Percentiles rank a stretch among this genome's conserved stretches.
These are phyloP conservation scores for Psococerastis gibbosa DNA, from an alignment of 2,888 invertebrate species.

Conservation along the genomic window DNA sequence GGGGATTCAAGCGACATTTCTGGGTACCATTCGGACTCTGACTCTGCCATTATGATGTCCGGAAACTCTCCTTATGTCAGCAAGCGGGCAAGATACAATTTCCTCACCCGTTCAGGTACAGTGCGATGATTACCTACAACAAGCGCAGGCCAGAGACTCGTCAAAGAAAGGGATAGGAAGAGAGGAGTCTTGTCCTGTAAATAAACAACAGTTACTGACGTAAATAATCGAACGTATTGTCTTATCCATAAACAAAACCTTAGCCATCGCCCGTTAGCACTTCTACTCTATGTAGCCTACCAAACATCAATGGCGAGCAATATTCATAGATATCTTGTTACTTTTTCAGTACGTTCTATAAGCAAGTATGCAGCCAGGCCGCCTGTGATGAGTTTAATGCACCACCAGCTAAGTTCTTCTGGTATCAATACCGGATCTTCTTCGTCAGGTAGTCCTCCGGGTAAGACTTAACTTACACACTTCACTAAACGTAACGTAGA, in stretches of 20 bases:
- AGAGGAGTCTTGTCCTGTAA: no score
- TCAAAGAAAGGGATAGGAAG: no score
- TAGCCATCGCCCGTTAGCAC: no score
- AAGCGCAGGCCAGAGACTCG: no score
- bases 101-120: slow-evolving; percentile 28
- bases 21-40: slow-evolving; percentile 70
- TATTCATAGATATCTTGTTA: no score
- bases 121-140: slow-evolving; percentile 2
- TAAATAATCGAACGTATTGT: not conserved
- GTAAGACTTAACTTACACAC: no score
- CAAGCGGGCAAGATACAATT: slow-evolving; percentile 29
- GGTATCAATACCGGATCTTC: slow-evolving; percentile 17
- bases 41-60: slow-evolving; percentile 33
- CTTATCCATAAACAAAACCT: no score
- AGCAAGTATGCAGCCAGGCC: slow-evolving; percentile 21
- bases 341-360: slow-evolving; percentile 22
- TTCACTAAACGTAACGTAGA: no score
- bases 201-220: no score
- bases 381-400: slow-evolving; percentile 16
- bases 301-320: no score
- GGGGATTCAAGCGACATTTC: slow-evolving; percentile 43
- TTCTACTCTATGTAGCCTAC: no score
- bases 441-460: slow-evolving; percentile 22
- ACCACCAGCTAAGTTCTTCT: slow-evolving; percentile 13
- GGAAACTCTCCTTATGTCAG: slow-evolving; percentile 29